These are phyloP conservation scores for Brachyptera putata DNA, from an alignment of 2,888 invertebrate species.

Conservation along the genomic window DNA sequence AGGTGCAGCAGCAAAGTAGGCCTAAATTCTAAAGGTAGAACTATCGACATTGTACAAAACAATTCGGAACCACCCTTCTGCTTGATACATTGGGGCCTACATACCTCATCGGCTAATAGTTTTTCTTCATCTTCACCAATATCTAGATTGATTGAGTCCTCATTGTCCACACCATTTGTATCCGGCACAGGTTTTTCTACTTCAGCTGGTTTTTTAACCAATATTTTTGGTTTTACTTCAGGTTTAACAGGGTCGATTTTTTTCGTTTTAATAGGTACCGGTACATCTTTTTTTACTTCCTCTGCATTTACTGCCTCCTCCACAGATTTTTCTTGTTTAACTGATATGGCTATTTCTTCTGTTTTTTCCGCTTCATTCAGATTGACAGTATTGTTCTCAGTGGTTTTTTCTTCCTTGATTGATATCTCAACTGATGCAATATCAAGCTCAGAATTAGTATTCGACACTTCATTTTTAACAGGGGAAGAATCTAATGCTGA, in stretches of 20 bases:
- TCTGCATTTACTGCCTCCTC: constrained; percentile 31
- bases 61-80: too few species aligned
- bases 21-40: too few species aligned
- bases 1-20: too few species aligned
- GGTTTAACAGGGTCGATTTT: constrained; percentile 9
- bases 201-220: constrained; percentile 34
- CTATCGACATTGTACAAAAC: too few species aligned
- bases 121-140: constrained; percentile 75
- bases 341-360: constrained; percentile 31
- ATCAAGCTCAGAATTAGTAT: not conserved
- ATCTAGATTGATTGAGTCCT: constrained; percentile 75
- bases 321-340: constrained; percentile 35
- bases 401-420: not conserved
- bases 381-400: not conserved
- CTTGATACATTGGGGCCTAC: too few species aligned
- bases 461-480: not conserved
- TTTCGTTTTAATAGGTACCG: constrained; percentile 13
- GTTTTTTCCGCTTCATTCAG: constrained; percentile 33
- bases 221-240: constrained; percentile 30
- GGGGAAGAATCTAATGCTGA: not conserved
- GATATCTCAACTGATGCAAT: not conserved
- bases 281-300: constrained; percentile 32
- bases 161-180: constrained; percentile 63
- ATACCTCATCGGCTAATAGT: constrained; percentile 75
- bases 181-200: constrained; percentile 37